phyloP scores from a whole-genome alignment of 1,140 invertebrate genomes.

The Bombus soroeensis region DNA sequence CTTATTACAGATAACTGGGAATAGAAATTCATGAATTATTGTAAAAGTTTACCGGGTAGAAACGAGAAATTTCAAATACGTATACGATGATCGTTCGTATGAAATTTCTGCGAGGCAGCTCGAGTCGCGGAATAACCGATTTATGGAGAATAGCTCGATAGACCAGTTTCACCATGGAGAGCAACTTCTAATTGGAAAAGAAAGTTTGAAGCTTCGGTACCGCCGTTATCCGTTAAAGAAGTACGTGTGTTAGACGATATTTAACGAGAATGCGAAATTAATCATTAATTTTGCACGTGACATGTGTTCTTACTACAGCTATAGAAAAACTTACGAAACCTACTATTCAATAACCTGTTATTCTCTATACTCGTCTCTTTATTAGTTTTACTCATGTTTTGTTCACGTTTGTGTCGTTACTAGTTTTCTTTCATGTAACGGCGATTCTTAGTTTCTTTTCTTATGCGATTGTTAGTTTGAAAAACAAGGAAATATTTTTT shows the following conservation, averaged over 20 bases:
- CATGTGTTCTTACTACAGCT: no score
- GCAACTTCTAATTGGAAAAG: constrained; percentile 11
- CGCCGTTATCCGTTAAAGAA: no score
- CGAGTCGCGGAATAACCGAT: neutral
- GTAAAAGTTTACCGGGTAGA: no score
- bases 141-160: neutral
- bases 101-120: neutral
- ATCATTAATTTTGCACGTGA: neutral
- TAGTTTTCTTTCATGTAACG: no score
- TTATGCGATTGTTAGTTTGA: no score
- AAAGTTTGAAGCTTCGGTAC: neutral
- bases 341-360: neutral
- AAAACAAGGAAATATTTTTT: neutral
- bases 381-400: no score
- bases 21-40: no score
- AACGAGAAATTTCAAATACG: no score
- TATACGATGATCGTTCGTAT: neutral
- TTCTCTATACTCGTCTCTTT: no score
- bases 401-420: no score
- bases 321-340: neutral
- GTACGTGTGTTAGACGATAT: neutral
- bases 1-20: no score
- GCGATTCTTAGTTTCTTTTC: no score
- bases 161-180: neutral
- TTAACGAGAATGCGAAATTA: neutral